Base-by-base conservation (phyloP, 2,888 invertebrate genomes). In the Deilephila porcellus region DNA sequence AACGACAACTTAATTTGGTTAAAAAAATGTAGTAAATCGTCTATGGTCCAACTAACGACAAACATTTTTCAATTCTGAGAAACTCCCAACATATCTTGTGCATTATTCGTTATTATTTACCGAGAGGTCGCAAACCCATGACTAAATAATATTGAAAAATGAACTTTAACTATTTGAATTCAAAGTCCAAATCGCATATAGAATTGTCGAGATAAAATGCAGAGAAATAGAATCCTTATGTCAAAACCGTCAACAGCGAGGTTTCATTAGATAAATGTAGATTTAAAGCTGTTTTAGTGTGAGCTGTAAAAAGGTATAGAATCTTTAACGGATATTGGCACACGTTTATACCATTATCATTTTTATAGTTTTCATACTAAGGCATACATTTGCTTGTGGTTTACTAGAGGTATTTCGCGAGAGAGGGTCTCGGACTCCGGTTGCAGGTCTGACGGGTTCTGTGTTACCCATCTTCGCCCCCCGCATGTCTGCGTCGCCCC, bases 391-490 rank as follows among this genome's bases (percentile, higher is more conserved):
- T 19, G 76, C 52, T 80, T 79, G 78, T 37, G 53, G 74, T 73
- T 60, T 4, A 52, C 73, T 74, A 74, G 37, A 75, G 87, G 90
- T 87, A 93, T 93, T 93, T 93, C 89, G 93, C 93, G 90, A 91
- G 88, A 85, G 82, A 85, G 85, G 81, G 84, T 82, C 88, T 77
- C 87, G 84, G 87, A 83, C 85, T 85, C 85, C 86, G 86, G 87
- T 83, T 88, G 91, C 92, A 91, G 90, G 93, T 93, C 87, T 87
- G 92, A 93, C 93, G 85, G 93, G 93, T 92, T 93, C 93, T 90
- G 93, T 93, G 93, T 93, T 93, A 93, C 93, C 80, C 93, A 81
- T 79, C 74, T 77, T 80, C 76, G 80, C 82, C 85, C 83, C 83
- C 84, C 80, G 76, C 80, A 74, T 81, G 80, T 81, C 56, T 56